A percentile compares a stretch with the other conserved stretches of the same genome.
Conservation (phyloP, 1,140 invertebrate genomes). For the Anoplophora glabripennis region DNA sequence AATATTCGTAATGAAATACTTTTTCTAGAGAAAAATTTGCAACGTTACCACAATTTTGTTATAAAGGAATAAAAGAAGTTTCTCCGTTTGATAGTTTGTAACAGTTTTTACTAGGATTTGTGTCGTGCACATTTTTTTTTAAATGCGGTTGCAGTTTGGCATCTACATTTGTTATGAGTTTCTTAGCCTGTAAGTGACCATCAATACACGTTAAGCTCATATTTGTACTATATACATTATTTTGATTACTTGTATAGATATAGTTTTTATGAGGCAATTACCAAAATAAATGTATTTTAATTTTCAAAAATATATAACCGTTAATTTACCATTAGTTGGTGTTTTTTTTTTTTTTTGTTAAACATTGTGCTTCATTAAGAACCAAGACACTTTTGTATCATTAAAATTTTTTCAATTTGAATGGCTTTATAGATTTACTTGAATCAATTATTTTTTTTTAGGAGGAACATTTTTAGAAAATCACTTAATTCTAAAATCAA, state of each 20-base stretch:
- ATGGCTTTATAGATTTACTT: too few species aligned
- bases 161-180: slow-evolving; percentile 12
- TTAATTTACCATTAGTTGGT: slow-evolving; percentile 26
- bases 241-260: slow-evolving; percentile 32
- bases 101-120: slow-evolving; percentile 15
- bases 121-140: slow-evolving; percentile 16
- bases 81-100: slow-evolving; percentile 7
- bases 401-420: too few species aligned
- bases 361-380: too few species aligned
- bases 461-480: too few species aligned
- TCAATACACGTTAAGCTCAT: slow-evolving; percentile 22
- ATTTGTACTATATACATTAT: slow-evolving; percentile 29
- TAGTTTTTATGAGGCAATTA: slow-evolving; percentile 36
- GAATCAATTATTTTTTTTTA: too few species aligned
- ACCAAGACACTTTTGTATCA: too few species aligned
- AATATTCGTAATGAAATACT: too few species aligned
- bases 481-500: too few species aligned
- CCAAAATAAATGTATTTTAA: slow-evolving; percentile 38
- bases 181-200: slow-evolving; percentile 19
- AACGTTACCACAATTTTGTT: not conserved
- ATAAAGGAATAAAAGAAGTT: not conserved
- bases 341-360: too few species aligned
- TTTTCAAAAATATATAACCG: slow-evolving; percentile 37
- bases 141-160: not conserved
- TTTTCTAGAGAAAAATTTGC: not conserved